Conservation (phyloP, 2,888 invertebrate species). For the Leptodirus hochenwartii region DNA sequence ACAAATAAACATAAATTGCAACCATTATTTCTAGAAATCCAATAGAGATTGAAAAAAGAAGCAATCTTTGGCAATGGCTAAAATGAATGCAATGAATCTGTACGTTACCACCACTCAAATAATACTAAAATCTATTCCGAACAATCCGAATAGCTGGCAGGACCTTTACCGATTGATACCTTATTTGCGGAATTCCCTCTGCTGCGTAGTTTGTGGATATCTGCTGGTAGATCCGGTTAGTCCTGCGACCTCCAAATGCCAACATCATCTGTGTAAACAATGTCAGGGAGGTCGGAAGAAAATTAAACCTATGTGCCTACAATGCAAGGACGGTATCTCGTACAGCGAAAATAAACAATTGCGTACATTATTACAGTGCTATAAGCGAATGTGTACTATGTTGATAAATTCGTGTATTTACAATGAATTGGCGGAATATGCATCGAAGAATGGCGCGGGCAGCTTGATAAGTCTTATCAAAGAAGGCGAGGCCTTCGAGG, state of each 20-base stretch:
- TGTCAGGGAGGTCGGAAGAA: slow-evolving; percentile 75
- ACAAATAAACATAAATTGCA: too few relatives aligned
- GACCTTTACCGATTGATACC: slow-evolving; percentile 71
- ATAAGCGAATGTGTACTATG: slow-evolving; percentile 75
- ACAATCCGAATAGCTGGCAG: slow-evolving; percentile 54
- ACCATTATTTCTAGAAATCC: too few relatives aligned
- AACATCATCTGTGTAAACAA: slow-evolving; percentile 73
- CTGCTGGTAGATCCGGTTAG: slow-evolving; percentile 67
- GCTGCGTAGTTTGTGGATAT: slow-evolving; percentile 78
- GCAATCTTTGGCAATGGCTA: too few relatives aligned
- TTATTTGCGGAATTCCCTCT: slow-evolving; percentile 68
- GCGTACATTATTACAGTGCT: slow-evolving; percentile 68
- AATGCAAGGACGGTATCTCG: slow-evolving; percentile 69
- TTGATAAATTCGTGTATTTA: slow-evolving; percentile 57
- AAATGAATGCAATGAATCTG: slow-evolving; percentile 65
- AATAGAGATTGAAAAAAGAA: too few relatives aligned
- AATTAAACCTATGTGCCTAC: slow-evolving; percentile 65
- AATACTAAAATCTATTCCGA: slow-evolving; percentile 54
- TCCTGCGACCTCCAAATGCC: slow-evolving; percentile 60
- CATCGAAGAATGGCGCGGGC: slow-evolving; percentile 32
- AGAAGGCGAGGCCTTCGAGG: slow-evolving; percentile 61
- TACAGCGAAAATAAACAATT: slow-evolving; percentile 70
- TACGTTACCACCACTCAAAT: slow-evolving; percentile 68
- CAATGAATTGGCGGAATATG: slow-evolving; percentile 36
- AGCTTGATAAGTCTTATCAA: slow-evolving; percentile 58